phyloP scores from a whole-genome alignment of 2,113 vertebrate genomes.

The Alces alces region DNA sequence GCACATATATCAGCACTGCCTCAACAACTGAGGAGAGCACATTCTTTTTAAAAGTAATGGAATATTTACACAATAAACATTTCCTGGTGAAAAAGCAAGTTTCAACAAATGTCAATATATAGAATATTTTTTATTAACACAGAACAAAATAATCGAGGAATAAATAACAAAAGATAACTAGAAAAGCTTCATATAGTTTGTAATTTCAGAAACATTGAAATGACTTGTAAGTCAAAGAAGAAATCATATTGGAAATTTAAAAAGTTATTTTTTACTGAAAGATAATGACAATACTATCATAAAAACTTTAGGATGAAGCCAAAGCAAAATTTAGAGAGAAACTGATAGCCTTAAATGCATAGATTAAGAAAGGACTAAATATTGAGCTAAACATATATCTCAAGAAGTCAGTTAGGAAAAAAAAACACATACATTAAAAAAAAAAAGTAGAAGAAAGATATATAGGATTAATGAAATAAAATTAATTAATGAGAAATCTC shows the following conservation, averaged over 20 bases:
- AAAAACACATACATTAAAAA: background rate
- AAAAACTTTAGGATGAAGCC: background rate
- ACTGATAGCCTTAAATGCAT: background rate
- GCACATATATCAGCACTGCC: background rate
- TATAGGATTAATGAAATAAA: background rate
- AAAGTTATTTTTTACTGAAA: background rate
- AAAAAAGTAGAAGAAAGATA: background rate
- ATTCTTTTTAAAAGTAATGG: background rate
- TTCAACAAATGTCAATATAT: background rate
- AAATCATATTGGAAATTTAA: background rate
- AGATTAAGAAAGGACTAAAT: background rate
- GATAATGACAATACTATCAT: background rate
- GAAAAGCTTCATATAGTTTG: background rate
- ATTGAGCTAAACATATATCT: background rate
- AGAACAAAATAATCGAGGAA: background rate
- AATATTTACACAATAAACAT: background rate
- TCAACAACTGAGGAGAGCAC: background rate
- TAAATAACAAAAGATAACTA: background rate
- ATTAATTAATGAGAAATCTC: background rate
- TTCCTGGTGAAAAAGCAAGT: background rate
- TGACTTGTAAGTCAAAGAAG: background rate
- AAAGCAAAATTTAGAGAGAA: background rate
- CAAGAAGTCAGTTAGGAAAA: background rate
- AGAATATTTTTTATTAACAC: background rate
- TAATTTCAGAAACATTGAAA: background rate